These are phyloP conservation scores for Lasioglossum zephyrum DNA, from an alignment of 2,888 invertebrate genomes.

Conservation along the genomic window DNA sequence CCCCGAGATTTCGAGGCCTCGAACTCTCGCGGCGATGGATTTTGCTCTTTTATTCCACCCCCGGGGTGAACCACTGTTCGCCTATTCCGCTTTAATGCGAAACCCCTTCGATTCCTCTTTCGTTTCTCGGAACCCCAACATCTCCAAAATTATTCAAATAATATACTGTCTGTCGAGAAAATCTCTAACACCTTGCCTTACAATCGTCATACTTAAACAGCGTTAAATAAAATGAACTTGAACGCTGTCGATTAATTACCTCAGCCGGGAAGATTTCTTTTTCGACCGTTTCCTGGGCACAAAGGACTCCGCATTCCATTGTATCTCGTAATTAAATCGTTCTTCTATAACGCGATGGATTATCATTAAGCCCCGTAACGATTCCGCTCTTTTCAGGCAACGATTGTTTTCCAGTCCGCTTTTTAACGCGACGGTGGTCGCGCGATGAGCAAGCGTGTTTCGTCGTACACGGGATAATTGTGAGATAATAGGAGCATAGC, in stretches of 20 bases:
- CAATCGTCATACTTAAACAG: not conserved
- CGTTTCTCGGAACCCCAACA: not conserved
- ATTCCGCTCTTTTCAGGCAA: not conserved
- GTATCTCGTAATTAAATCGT: not conserved
- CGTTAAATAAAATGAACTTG: not conserved
- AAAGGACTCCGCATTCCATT: not conserved
- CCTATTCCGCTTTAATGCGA: not conserved
- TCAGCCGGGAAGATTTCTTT: not conserved
- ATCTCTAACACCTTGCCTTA: not conserved
- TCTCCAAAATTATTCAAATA: not conserved
- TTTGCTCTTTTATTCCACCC: constrained; percentile 6
- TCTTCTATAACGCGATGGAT: not conserved
- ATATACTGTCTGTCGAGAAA: not conserved
- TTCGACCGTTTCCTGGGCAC: not conserved
- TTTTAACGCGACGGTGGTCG: constrained; percentile 13
- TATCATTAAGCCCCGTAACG: not conserved
- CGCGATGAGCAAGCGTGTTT: constrained; percentile 65
- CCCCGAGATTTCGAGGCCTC: not conserved
- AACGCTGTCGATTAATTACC: not conserved
- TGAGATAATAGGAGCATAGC: constrained; percentile 55
- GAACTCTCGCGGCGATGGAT: not conserved
- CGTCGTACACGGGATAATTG: constrained; percentile 50
- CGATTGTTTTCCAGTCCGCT: constrained; percentile 62
- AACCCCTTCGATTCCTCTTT: not conserved
- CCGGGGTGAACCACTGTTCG: not conserved